Percentiles rank a stretch among this genome's conserved stretches.
phyloP scores from a whole-genome alignment of 2,888 invertebrate species.

The Charanyca ferruginea region DNA sequence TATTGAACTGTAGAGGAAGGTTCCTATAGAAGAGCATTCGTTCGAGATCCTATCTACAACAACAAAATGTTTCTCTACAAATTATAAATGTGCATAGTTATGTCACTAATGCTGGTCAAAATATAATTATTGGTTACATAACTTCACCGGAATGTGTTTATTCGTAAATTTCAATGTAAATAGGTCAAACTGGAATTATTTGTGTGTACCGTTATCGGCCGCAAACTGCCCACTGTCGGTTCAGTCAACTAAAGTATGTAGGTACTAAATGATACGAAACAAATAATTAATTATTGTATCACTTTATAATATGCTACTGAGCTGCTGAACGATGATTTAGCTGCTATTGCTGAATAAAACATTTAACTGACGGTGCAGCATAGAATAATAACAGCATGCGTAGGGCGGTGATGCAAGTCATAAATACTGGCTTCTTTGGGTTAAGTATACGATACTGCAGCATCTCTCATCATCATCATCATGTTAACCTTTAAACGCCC shows the following conservation, averaged over 20 bases:
- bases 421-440: neutral
- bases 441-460: too few relatives aligned
- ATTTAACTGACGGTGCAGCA: neutral
- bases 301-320: constrained; percentile 15
- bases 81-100: neutral
- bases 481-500: too few relatives aligned
- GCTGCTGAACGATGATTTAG: neutral
- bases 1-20: neutral
- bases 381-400: neutral
- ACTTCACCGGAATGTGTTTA: constrained; percentile 13
- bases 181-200: constrained; percentile 50
- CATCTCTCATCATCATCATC: too few relatives aligned
- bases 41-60: neutral
- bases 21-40: neutral
- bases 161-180: constrained; percentile 44
- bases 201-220: constrained; percentile 36
- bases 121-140: constrained; percentile 24
- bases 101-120: neutral
- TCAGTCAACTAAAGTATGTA: constrained; percentile 36
- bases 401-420: neutral
- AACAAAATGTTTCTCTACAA: too few relatives aligned
- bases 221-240: constrained; percentile 38
- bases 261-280: constrained; percentile 48
- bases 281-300: constrained; percentile 31
- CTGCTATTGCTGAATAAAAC: neutral